phyloP scores from a whole-genome alignment of 2,113 vertebrate genomes.

The Labeo rohita region DNA sequence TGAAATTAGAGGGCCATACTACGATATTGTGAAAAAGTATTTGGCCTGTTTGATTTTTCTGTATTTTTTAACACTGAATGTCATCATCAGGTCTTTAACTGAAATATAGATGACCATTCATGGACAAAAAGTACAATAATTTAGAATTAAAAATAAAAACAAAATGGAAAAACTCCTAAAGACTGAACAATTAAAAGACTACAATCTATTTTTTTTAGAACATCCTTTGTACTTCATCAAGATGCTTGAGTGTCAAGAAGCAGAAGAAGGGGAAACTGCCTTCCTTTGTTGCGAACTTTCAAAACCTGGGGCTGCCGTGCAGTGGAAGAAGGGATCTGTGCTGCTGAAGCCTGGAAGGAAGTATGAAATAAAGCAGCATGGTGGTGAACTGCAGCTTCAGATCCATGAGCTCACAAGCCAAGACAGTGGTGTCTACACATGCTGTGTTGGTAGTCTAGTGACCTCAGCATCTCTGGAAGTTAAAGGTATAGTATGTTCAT shows the following conservation, averaged over 20 bases:
- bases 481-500: slow-evolving; percentile 36
- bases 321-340: slow-evolving; percentile 84
- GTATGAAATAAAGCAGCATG: slow-evolving; percentile 75
- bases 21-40: background rate
- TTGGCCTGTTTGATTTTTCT: background rate
- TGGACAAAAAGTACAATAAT: background rate
- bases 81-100: background rate
- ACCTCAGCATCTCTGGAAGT: slow-evolving; percentile 75
- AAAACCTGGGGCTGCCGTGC: slow-evolving; percentile 70
- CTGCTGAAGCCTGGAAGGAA: slow-evolving; percentile 75
- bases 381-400: slow-evolving; percentile 74
- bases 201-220: slow-evolving; percentile 32
- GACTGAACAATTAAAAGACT: background rate
- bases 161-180: background rate
- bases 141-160: background rate
- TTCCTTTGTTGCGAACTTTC: slow-evolving; percentile 84
- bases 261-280: slow-evolving; percentile 76
- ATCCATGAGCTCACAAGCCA: slow-evolving; percentile 69
- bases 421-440: slow-evolving; percentile 76
- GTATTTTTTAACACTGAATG: background rate
- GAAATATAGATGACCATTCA: background rate
- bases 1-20: background rate
- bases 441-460: slow-evolving; percentile 60
- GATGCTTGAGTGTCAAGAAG: slow-evolving; percentile 83
- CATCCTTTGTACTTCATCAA: slow-evolving; percentile 67